phyloP scores from a whole-genome alignment of 2,888 invertebrate species.

The Heliconius sara region DNA sequence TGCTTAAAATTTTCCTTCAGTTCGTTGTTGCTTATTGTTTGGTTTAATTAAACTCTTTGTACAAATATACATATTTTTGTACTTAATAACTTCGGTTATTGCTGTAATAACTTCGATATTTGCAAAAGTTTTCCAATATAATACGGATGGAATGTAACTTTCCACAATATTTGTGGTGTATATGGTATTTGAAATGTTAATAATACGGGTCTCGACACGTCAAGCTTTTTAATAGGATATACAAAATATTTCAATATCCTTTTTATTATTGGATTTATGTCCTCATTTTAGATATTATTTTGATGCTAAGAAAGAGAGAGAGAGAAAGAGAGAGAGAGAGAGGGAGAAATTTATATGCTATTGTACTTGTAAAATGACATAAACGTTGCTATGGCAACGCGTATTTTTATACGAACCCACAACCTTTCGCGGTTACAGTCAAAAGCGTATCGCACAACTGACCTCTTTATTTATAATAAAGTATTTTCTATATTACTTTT shows the following conservation, averaged over 20 bases:
- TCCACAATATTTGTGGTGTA: neutral
- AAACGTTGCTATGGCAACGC: too few species aligned
- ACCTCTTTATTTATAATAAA: too few species aligned
- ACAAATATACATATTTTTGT: neutral
- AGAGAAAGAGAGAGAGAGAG: too few species aligned
- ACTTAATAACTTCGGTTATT: neutral
- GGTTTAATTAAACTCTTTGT: conserved; percentile 14
- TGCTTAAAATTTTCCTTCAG: conserved; percentile 13
- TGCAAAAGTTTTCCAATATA: neutral
- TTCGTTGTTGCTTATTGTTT: conserved; percentile 22
- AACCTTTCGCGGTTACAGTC: too few species aligned
- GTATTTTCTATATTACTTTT: too few species aligned
- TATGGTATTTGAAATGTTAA: neutral
- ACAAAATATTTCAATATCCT: neutral
- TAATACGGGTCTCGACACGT: neutral
- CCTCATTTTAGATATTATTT: neutral
- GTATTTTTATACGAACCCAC: too few species aligned
- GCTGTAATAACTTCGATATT: neutral
- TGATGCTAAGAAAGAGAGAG: neutral
- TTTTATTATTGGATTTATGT: neutral
- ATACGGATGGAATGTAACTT: neutral
- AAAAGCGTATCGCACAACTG: too few species aligned
- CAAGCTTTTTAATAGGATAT: neutral
- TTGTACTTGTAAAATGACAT: too few species aligned
- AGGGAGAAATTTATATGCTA: too few species aligned